phyloP scores from a whole-genome alignment of 2,113 vertebrate genomes.

The Gavia stellata region DNA sequence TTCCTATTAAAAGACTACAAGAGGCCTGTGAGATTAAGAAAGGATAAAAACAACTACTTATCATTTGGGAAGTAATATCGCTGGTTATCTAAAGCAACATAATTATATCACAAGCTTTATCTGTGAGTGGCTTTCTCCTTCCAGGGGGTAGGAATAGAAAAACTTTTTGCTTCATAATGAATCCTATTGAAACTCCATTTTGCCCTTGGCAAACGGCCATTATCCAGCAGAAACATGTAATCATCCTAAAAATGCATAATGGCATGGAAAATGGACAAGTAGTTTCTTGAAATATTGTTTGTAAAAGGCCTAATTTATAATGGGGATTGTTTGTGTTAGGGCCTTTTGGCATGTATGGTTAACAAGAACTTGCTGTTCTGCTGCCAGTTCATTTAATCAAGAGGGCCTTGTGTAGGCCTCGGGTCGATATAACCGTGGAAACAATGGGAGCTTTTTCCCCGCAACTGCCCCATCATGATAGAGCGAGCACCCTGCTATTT shows the following conservation, averaged over 20 bases:
- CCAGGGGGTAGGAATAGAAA: conserved; percentile 69
- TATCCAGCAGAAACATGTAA: conserved; percentile 87
- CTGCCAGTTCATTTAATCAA: conserved; percentile 65
- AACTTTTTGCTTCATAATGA: conserved; percentile 75
- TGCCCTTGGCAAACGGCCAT: conserved; percentile 82
- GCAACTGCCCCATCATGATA: background rate
- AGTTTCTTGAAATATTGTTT: conserved; percentile 77
- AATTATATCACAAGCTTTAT: conserved; percentile 73
- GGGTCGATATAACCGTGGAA: conserved; percentile 10
- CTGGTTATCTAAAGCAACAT: conserved; percentile 69
- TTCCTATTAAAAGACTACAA: conserved; percentile 66
- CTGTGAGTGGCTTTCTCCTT: conserved; percentile 75
- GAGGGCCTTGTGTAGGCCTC: conserved; percentile 39
- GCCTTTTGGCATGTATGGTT: conserved; percentile 53
- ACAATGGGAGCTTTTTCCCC: conserved; percentile 52
- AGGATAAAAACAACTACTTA: conserved; percentile 70
- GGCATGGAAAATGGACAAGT: conserved; percentile 81
- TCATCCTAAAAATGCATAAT: conserved; percentile 86
- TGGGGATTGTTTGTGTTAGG: conserved; percentile 69
- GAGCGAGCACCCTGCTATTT: conserved; percentile 50
- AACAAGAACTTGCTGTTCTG: conserved; percentile 68
- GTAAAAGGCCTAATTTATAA: conserved; percentile 71
- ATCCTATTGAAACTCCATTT: conserved; percentile 70
- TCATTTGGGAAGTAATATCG: conserved; percentile 66
- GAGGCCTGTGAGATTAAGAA: conserved; percentile 46